Base-by-base conservation (phyloP, 2,888 invertebrate species). In the Chymomyza fuscimana region DNA sequence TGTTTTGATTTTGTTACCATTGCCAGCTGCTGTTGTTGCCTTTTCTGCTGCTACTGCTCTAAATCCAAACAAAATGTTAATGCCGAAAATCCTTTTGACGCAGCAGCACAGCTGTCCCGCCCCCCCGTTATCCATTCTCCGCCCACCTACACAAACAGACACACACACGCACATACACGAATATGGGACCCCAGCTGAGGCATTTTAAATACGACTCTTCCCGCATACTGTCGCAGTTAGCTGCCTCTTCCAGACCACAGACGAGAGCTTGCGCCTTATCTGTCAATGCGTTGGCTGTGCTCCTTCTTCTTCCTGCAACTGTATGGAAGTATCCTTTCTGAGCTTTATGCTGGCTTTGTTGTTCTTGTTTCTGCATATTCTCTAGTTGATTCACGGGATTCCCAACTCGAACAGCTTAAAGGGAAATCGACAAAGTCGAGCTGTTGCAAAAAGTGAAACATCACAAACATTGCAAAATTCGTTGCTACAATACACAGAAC, bases 71-170 rank as follows among this genome's bases (percentile, higher is more conserved):
- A 65, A 19, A 56, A 36, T 40, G n/a, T 54, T 52, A 60, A 66
- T 66, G 54, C 62, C 40, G 54, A 62, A 67, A 62, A 67, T 56
- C 29, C 50, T 32, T 60, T 65, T 50, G 50, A 58, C 50, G 58
- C 65, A 58, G 10, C 32, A 12, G 16, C 32, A 54, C 16, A 29
- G 22, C 19, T 16, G 62, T 5, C 32, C 32, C 32, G 32, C 32
- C 32, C 32, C 32, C 32, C 32, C 32, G 32, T 32, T 7, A 32
- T 32, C 32, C 9, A 32, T 5, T 9, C 32, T 9, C 1, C 9
- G 32, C 32, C n/a, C 32, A 3, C n/a, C 19, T 25, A 32, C 50
- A 63, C 12, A 46, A 10, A 46, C 40, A 32, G n/a, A 7, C 60
- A 40, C 40, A 32, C 32, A 7, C 60, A 40, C 60, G 16, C 22